phyloP scores from a whole-genome alignment of 2,888 invertebrate genomes.

The Flexamia atlantica region DNA sequence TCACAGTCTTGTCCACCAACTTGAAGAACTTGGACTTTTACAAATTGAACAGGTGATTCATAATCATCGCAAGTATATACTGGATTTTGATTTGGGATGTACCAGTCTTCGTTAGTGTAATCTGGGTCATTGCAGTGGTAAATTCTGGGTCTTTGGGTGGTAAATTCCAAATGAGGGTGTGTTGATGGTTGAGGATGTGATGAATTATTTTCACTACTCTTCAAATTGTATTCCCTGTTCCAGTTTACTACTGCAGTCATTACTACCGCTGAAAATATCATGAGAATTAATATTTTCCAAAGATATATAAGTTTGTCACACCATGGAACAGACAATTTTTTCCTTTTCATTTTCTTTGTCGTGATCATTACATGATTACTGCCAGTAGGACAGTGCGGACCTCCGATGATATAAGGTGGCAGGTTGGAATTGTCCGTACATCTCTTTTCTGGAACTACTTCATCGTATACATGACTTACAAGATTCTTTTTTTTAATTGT shows the following conservation, averaged over 20 bases:
- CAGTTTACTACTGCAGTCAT: neutral
- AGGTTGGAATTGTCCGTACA: neutral
- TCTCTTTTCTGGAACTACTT: neutral
- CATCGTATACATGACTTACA: constrained; percentile 9
- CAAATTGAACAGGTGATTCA: neutral
- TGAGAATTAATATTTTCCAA: neutral
- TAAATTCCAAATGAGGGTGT: neutral
- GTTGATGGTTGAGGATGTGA: no score
- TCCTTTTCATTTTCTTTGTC: neutral
- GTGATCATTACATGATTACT: neutral
- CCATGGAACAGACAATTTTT: neutral
- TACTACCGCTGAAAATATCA: neutral
- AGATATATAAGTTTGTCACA: neutral
- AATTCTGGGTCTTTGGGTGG: neutral
- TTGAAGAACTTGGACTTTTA: constrained; percentile 13
- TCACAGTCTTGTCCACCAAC: constrained; percentile 1
- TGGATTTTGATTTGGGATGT: neutral
- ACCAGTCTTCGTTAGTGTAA: constrained; percentile 4
- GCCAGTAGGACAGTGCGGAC: neutral
- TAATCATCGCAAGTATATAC: neutral
- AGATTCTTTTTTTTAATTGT: neutral
- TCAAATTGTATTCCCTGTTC: no score
- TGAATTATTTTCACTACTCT: no score
- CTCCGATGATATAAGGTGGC: neutral
- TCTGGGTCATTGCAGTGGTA: neutral